Percentiles rank a stretch among this genome's conserved stretches.
Evolutionary conservation across 1,140 invertebrate genomes (phyloP).

Genomic region (Drosophila truncata): DNA sequence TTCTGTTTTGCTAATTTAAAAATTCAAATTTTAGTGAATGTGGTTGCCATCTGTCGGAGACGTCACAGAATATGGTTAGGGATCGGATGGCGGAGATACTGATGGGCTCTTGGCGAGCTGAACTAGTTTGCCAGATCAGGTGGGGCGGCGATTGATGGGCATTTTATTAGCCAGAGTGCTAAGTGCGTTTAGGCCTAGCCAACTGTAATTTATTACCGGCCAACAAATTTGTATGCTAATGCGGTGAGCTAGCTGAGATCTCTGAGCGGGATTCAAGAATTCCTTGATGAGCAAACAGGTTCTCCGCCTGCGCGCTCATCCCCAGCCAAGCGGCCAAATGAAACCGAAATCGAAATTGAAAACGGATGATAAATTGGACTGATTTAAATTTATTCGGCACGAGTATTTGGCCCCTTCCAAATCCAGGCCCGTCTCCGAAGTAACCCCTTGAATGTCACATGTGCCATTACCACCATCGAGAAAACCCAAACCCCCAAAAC

Average conservation of each 20-base stretch:
- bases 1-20: slow-evolving; percentile 19
- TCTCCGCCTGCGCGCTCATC: slow-evolving; percentile 44
- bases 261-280: slow-evolving; percentile 39
- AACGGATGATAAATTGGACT: slow-evolving; percentile 65
- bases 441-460: slow-evolving; percentile 38
- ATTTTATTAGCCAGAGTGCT: slow-evolving; percentile 64
- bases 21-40: slow-evolving; percentile 51
- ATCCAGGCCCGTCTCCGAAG: slow-evolving; percentile 35
- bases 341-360: slow-evolving; percentile 57
- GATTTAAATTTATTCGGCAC: slow-evolving; percentile 48
- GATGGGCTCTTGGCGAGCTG: slow-evolving; percentile 21
- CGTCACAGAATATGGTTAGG: slow-evolving; percentile 11
- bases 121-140: slow-evolving; percentile 37
- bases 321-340: slow-evolving; percentile 37
- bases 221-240: slow-evolving; percentile 74
- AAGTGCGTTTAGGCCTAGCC: slow-evolving; percentile 41
- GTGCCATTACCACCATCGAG: slow-evolving; percentile 27
- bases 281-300: slow-evolving; percentile 70
- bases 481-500: slow-evolving; percentile 14
- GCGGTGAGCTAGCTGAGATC: slow-evolving; percentile 35
- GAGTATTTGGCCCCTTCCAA: slow-evolving; percentile 35
- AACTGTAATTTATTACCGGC: slow-evolving; percentile 31
- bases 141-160: slow-evolving; percentile 46
- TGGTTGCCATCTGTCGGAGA: slow-evolving; percentile 16
- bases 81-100: background rate